Conservation (phyloP, 2,888 invertebrate genomes). For the Choristoneura rosaceana region DNA sequence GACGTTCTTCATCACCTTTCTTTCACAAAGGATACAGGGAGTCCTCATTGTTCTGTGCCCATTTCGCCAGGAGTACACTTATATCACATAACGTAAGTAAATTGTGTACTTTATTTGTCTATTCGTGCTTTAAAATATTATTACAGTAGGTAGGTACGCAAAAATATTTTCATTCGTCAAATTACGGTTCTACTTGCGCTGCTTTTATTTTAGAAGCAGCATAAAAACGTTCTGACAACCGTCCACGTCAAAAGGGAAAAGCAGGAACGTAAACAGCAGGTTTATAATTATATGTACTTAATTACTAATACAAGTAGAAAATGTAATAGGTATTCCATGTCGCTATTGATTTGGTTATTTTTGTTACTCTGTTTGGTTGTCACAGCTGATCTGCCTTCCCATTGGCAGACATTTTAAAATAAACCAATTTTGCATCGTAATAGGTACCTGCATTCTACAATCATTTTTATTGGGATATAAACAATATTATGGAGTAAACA, state of each 20-base stretch:
- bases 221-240: constrained; percentile 8
- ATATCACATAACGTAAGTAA: constrained; percentile 61
- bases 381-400: constrained; percentile 33
- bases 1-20: constrained; percentile 58
- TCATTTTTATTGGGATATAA: neutral
- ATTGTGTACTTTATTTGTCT: neutral
- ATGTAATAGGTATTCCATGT: constrained; percentile 23
- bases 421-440: neutral
- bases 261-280: constrained; percentile 3
- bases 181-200: neutral
- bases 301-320: constrained; percentile 18
- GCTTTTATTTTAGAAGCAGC: constrained; percentile 26
- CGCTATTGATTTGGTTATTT: constrained; percentile 39
- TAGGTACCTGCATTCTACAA: neutral
- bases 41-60: constrained; percentile 57
- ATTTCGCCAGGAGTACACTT: constrained; percentile 55
- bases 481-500: neutral
- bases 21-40: constrained; percentile 77
- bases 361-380: constrained; percentile 31
- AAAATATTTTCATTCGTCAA: neutral
- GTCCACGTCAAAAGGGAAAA: constrained; percentile 19
- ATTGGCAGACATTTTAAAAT: neutral
- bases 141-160: neutral
- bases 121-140: neutral
- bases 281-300: constrained; percentile 9